A percentile compares a stretch with the other conserved stretches of the same genome.
phyloP scores from a whole-genome alignment of 1,140 invertebrate genomes.

The Drosophila pachea region DNA sequence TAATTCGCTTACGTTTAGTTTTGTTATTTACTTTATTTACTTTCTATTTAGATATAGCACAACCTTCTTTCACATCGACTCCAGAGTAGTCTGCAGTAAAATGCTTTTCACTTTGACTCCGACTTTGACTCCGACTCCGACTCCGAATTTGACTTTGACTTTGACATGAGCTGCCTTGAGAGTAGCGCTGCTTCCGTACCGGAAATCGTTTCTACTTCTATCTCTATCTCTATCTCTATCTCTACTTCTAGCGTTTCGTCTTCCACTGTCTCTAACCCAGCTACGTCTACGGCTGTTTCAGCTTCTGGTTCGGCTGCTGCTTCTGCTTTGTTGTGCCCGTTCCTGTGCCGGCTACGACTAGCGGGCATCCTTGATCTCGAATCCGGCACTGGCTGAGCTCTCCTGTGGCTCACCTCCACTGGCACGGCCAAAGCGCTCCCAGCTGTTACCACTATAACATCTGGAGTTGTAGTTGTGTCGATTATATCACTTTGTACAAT shows the following conservation, averaged over 20 bases:
- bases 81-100: slow-evolving; percentile 53
- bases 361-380: slow-evolving; percentile 5
- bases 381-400: not conserved
- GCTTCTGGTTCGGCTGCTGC: slow-evolving; percentile 15
- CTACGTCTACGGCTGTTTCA: slow-evolving; percentile 36
- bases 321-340: not conserved
- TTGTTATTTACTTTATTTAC: slow-evolving; percentile 42
- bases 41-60: slow-evolving; percentile 73
- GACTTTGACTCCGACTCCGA: slow-evolving; percentile 59
- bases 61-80: slow-evolving; percentile 71
- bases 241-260: not conserved
- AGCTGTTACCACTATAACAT: slow-evolving; percentile 41
- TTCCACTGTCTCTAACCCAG: slow-evolving; percentile 4
- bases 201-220: slow-evolving; percentile 30
- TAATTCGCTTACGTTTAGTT: slow-evolving; percentile 44
- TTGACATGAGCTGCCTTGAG: slow-evolving; percentile 71
- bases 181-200: slow-evolving; percentile 58
- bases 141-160: slow-evolving; percentile 22
- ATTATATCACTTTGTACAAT: slow-evolving; percentile 37
- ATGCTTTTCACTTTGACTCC: slow-evolving; percentile 53
- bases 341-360: too few relatives aligned
- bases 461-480: slow-evolving; percentile 19
- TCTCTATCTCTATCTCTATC: slow-evolving; percentile 16
- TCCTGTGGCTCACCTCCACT: slow-evolving; percentile 16
- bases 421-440: slow-evolving; percentile 7